Evolutionary conservation across 2,888 invertebrate genomes (phyloP).

Genomic region (Lithophane ornitopus): DNA sequence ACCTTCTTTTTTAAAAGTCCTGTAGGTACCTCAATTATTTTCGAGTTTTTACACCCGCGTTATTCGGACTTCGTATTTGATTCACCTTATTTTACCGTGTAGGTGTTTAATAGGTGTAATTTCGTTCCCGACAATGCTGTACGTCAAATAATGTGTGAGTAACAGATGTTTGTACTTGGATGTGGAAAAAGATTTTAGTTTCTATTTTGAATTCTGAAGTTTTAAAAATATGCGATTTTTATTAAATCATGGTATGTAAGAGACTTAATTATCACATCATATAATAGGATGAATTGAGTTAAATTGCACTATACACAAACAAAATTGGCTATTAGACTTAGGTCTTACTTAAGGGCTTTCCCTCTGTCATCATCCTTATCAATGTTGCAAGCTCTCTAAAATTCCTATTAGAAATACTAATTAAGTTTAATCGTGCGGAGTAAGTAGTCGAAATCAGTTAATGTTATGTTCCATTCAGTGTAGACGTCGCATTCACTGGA

Average conservation of each 20-base stretch:
- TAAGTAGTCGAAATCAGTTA: slow-evolving; percentile 52
- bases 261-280: too few species aligned
- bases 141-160: slow-evolving; percentile 51
- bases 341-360: not conserved
- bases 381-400: slow-evolving; percentile 29
- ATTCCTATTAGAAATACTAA: slow-evolving; percentile 24
- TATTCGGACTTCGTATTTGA: slow-evolving; percentile 83
- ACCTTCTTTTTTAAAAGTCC: slow-evolving; percentile 77
- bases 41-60: slow-evolving; percentile 85
- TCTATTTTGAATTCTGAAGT: slow-evolving; percentile 9
- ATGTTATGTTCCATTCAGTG: slow-evolving; percentile 40
- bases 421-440: slow-evolving; percentile 37
- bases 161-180: slow-evolving; percentile 42
- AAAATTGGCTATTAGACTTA: not conserved
- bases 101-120: slow-evolving; percentile 70
- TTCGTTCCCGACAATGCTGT: slow-evolving; percentile 57
- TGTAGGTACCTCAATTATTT: slow-evolving; percentile 86
- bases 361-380: not conserved
- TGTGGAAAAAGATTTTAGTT: slow-evolving; percentile 5
- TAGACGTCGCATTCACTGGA: slow-evolving; percentile 35
- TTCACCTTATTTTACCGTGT: slow-evolving; percentile 65
- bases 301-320: not conserved
- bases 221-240: not conserved
- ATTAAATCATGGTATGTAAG: not conserved
- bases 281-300: not conserved